phyloP scores from a whole-genome alignment of 2,113 vertebrate genomes.

The Arenaria interpres region DNA sequence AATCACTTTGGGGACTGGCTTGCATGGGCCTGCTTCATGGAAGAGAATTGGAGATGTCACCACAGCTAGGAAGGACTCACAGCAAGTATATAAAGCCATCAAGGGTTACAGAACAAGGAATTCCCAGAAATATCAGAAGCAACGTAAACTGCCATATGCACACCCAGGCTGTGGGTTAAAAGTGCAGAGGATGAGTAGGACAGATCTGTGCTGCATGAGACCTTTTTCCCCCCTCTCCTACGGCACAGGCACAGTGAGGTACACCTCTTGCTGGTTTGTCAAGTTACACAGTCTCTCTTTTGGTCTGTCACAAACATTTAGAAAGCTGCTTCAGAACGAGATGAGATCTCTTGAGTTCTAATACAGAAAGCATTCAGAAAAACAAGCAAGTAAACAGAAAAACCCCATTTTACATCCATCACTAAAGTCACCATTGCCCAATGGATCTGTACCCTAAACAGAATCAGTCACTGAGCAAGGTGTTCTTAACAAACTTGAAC shows the following conservation, averaged over 20 bases:
- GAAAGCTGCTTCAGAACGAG: neutral
- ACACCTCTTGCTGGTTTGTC: neutral
- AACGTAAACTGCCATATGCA: neutral
- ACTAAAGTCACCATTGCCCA: neutral
- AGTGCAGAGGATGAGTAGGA: neutral
- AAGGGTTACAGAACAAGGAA: neutral
- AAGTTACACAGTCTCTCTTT: neutral
- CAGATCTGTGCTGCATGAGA: neutral
- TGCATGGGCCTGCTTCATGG: too few species aligned
- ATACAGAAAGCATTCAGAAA: neutral
- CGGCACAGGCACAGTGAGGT: neutral
- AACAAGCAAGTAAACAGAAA: neutral
- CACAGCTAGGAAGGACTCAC: neutral
- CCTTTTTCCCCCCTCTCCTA: neutral
- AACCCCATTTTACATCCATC: rapidly evolving
- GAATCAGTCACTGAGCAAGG: neutral
- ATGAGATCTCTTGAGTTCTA: neutral
- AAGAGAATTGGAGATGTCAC: neutral
- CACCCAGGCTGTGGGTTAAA: rapidly evolving
- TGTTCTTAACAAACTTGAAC: neutral
- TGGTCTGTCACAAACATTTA: neutral
- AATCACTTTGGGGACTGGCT: neutral
- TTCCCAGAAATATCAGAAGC: neutral
- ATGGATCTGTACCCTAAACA: neutral
- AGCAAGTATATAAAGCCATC: neutral